Evolutionary conservation across 2,113 vertebrate species (phyloP).

Genomic region (Passer montanus): DNA sequence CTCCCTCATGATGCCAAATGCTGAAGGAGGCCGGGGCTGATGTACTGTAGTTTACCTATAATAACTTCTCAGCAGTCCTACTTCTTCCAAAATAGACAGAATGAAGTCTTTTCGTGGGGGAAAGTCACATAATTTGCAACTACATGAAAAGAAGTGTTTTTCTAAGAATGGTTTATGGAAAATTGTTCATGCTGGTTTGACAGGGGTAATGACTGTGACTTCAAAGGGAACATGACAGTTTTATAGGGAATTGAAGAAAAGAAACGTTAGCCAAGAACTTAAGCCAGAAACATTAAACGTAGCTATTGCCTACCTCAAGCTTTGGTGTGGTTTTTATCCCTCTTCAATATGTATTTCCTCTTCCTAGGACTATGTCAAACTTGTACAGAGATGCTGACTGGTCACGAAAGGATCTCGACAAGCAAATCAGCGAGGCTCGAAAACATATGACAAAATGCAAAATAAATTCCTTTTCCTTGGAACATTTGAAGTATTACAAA

Average conservation of each 20-base stretch:
- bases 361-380: slow-evolving; percentile 73
- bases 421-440: slow-evolving; percentile 56
- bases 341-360: neutral
- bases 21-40: neutral
- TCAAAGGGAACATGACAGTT: neutral
- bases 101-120: neutral
- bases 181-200: neutral
- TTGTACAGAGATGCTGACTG: slow-evolving; percentile 77
- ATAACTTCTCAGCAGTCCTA: neutral
- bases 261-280: neutral
- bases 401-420: slow-evolving; percentile 74
- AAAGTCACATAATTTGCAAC: neutral
- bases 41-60: neutral
- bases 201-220: neutral
- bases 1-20: accelerated
- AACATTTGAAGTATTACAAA: slow-evolving; percentile 72
- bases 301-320: neutral
- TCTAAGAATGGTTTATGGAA: neutral
- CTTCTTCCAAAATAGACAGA: neutral
- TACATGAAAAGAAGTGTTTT: neutral
- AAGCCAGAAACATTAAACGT: neutral
- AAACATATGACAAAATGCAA: slow-evolving; percentile 65
- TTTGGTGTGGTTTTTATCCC: neutral
- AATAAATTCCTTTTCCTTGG: slow-evolving; percentile 52
- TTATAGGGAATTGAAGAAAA: neutral